A percentile compares a stretch with the other conserved stretches of the same genome.
Evolutionary conservation across 2,888 invertebrate species (phyloP).

Genomic region (Cantharis rufa): DNA sequence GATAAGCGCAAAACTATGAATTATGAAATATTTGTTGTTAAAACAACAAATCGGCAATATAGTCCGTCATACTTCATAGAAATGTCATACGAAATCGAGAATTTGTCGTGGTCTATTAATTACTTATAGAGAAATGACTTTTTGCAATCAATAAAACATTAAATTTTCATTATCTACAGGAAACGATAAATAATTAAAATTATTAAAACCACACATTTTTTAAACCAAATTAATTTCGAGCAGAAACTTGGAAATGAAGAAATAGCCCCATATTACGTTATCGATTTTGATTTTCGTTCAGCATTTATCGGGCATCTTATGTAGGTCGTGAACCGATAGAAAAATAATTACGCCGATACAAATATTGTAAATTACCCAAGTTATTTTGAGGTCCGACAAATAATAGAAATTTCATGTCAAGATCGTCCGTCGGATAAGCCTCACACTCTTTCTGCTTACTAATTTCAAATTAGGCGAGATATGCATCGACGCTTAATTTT

Average conservation of each 20-base stretch:
- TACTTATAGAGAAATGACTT: neutral
- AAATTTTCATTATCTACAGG: neutral
- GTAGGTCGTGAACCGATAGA: neutral
- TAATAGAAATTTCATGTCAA: neutral
- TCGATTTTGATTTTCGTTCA: neutral
- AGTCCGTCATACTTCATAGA: neutral
- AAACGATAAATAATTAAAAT: neutral
- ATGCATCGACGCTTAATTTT: neutral
- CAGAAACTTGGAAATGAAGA: neutral
- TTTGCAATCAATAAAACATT: neutral
- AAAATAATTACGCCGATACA: neutral
- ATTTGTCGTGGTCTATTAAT: neutral
- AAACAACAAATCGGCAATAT: neutral
- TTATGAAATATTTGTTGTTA: neutral
- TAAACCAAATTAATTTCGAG: neutral
- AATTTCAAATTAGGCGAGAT: neutral
- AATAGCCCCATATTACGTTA: neutral
- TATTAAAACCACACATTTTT: neutral
- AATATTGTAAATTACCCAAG: neutral
- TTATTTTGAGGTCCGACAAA: neutral
- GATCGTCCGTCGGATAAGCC: neutral
- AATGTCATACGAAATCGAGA: neutral
- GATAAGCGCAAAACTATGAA: neutral
- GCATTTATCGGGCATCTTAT: too few relatives aligned
- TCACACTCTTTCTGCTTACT: neutral